phyloP scores from a whole-genome alignment of 2,113 vertebrate species.

The Engraulis encrasicolus region DNA sequence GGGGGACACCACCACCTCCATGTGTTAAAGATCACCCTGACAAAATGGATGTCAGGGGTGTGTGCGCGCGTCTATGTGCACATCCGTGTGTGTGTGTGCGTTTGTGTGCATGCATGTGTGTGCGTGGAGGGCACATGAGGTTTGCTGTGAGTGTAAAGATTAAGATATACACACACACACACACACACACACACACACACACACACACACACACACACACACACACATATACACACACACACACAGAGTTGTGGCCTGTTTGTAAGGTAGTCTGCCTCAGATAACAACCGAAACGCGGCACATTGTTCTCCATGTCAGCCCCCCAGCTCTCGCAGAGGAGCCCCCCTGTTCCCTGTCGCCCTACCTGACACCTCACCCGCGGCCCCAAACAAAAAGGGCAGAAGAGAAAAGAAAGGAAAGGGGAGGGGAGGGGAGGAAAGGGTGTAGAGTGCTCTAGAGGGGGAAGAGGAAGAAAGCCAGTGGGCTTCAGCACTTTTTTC shows the following conservation, averaged over 20 bases:
- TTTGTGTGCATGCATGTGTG: too few relatives aligned
- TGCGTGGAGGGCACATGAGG: too few relatives aligned
- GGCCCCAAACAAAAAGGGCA: neutral
- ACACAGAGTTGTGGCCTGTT: neutral
- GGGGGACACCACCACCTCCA: neutral
- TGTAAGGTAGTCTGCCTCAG: neutral
- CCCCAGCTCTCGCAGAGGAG: neutral
- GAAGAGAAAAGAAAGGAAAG: neutral
- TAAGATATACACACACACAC: neutral
- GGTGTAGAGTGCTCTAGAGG: neutral
- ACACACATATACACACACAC: too few relatives aligned
- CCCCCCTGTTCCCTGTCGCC: conserved; percentile 34
- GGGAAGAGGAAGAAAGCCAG: conserved; percentile 23
- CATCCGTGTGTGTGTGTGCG: too few relatives aligned
- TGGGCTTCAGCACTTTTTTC: conserved; percentile 12
- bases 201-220: too few relatives aligned
- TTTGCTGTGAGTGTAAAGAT: neutral
- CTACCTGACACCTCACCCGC: conserved; percentile 31
- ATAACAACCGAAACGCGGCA: too few relatives aligned
- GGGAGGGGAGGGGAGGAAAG: neutral
- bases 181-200: too few relatives aligned
- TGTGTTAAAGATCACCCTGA: neutral
- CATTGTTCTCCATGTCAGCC: neutral
- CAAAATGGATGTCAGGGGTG: neutral
- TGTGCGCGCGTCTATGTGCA: too few relatives aligned